Conservation (phyloP, 2,888 invertebrate genomes). For the Priocnemis perturbator region DNA sequence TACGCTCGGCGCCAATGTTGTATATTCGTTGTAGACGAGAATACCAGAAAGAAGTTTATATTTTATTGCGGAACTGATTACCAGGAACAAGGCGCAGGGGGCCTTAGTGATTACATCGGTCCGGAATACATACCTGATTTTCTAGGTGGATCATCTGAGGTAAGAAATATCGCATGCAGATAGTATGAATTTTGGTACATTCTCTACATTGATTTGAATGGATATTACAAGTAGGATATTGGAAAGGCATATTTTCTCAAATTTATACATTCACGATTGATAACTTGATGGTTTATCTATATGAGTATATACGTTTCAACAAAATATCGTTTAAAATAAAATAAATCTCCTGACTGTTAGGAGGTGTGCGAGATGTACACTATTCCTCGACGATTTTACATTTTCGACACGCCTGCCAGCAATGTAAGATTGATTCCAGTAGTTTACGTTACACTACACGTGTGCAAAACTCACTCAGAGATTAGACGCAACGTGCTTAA, state of each 20-base stretch:
- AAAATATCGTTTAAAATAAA: constrained; percentile 10
- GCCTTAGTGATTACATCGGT: constrained; percentile 90
- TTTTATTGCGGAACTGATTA: constrained; percentile 95
- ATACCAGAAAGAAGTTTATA: constrained; percentile 92
- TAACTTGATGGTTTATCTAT: no score
- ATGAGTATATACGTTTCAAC: neutral
- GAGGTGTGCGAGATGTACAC: constrained; percentile 68
- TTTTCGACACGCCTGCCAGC: constrained; percentile 67
- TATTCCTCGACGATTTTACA: constrained; percentile 73
- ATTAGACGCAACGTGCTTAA: constrained; percentile 10
- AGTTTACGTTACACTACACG: constrained; percentile 30
- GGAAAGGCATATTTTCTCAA: no score
- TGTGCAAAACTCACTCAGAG: constrained; percentile 28
- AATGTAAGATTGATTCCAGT: constrained; percentile 65
- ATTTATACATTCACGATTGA: no score
- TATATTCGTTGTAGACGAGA: constrained; percentile 82
- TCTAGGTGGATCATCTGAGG: constrained; percentile 92
- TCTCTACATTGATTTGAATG: no score
- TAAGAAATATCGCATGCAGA: no score
- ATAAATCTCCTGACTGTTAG: constrained; percentile 64
- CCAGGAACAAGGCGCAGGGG: constrained; percentile 83
- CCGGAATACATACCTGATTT: constrained; percentile 93
- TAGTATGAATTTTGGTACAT: no score
- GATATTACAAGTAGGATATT: neutral
- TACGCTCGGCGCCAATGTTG: neutral